Base-by-base conservation (phyloP, 2,113 vertebrate species). In the Hemiscyllium ocellatum region DNA sequence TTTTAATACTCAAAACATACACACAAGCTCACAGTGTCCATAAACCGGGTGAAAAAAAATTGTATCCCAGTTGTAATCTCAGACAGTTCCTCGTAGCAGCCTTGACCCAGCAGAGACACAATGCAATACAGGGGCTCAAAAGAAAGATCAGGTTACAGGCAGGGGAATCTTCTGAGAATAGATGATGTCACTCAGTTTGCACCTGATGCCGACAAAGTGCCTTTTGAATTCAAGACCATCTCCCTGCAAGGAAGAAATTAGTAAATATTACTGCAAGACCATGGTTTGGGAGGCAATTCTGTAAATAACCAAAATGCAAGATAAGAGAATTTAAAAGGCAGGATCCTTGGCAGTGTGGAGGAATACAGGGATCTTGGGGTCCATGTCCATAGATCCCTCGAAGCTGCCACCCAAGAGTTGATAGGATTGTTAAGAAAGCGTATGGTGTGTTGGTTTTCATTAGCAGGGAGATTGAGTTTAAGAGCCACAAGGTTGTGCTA, bases 161-260 rank as follows among this genome's bases (percentile, higher is more conserved):
- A 98, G 96, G 96, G 97, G 97, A 90, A 98, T 96, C 96, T 98
- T 99, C 96, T 99, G 99, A 96, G 97, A 98, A 97, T 98, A 98
- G 96, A 99, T 96, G 50, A 99, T 97, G 96, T 98, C 98, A 20
- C 97, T 97, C 13, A 99, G 97, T 96, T 98, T 98, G 96, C 97
- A 98, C 96, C 99, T 99, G 96, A 99, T 98, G 96, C 98, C 99
- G 97, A 99, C 96, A 97, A 99, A 99, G 94, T 98, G 98, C 96
- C 98, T 98, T 96, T 99, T 99, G 96, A 99, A 99, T 97, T 99
- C 99, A 96, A 99, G 97, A 93, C 99, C 99, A 3, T 99, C 99
- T 0, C 99, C 99, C 99, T 99, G 96, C 65, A 97, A 72, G 29
- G 13, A 85, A 69, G 17, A 93, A 50, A 52, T 29, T 50, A 56